Evolutionary conservation across 2,888 invertebrate species (phyloP), one percentile per base, ranked within the genome.

Genomic region (Kryphioiulus occultus): DNA sequence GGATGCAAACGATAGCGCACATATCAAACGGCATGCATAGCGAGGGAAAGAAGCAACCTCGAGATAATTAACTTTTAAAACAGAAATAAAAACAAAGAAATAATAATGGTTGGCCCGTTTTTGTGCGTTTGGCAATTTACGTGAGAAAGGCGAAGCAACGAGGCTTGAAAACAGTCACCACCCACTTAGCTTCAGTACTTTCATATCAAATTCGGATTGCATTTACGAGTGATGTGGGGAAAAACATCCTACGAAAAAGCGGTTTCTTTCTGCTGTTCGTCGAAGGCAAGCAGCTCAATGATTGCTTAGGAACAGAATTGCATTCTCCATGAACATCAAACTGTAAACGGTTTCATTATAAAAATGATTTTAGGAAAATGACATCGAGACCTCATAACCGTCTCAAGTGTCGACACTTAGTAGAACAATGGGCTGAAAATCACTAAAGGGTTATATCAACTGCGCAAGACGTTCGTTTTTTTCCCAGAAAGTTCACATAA

Each of bases 61-160:
- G 22, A 59, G 59, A 59, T 59, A 59, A 59, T 59, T 59, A 59
- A 59, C 59, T 59, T 59, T 59, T n/a, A 59, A 59, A 59, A 59
- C 59, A 4, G 59, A 22, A 59, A 59, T 59, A 59, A 59, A 59
- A 59, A 59, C 59, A 59, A 59, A 59, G n/a, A n/a, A n/a, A n/a
- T 59, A 59, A 59, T 59, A 59, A 59, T 59, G 59, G 59, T n/a
- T n/a, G 42, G 42, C 17, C 12, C 12, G 4, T 17, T 47, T 12
- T 47, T 12, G 47, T 12, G 12, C 17, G 47, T n/a, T 17, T 47
- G 47, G 47, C 47, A 47, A 47, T 12, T 12, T 47, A 12, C 47
- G 17, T 47, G 59, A n/a, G 22, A 59, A 59, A 59, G 22, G n/a
- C n/a, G 7, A 59, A n/a, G 59, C 59, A n/a, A 59, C 19, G n/a